Conservation (phyloP, 2,113 vertebrate genomes). For the Lophura nycthemera region DNA sequence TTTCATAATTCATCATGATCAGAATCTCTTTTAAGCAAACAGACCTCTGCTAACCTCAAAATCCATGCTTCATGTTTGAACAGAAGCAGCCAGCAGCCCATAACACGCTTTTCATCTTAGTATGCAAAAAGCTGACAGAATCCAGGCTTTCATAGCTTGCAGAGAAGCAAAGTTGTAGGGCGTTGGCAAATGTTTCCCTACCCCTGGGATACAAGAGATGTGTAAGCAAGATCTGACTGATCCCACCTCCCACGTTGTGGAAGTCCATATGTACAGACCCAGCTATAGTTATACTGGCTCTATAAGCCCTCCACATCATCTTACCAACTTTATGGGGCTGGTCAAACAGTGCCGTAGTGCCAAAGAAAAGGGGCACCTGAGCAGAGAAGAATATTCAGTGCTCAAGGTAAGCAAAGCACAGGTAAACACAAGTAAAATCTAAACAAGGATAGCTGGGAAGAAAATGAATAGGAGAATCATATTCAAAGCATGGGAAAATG, state of each 20-base stretch:
- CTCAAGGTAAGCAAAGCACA: fast-evolving
- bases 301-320: neutral
- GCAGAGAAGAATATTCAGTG: fast-evolving
- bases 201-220: neutral
- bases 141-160: neutral
- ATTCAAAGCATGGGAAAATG: neutral
- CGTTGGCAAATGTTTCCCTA: neutral
- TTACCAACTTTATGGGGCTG: neutral
- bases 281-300: neutral
- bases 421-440: neutral
- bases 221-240: neutral
- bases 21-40: conserved; percentile 1
- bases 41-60: neutral
- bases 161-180: neutral
- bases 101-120: neutral
- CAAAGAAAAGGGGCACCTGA: neutral
- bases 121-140: neutral
- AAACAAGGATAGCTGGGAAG: neutral
- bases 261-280: fast-evolving
- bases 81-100: neutral
- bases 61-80: neutral
- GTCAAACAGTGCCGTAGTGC: neutral
- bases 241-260: neutral
- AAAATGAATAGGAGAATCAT: neutral
- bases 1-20: conserved; percentile 4